Base-by-base conservation (phyloP, 2,113 vertebrate genomes). In the Sebastes schlegelii region DNA sequence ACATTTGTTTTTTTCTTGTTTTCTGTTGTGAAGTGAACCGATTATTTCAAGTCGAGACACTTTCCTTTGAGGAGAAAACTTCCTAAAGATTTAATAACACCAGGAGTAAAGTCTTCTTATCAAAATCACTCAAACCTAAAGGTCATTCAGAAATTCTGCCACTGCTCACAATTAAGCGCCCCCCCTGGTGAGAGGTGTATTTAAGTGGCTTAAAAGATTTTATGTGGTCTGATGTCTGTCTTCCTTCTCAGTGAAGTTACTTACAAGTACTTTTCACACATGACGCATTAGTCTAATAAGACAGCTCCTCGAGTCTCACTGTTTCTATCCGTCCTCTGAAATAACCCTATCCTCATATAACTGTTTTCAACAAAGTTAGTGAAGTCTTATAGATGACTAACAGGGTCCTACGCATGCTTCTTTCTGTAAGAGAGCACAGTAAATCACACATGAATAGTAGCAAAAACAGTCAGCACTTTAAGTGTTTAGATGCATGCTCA, bases 121-220 rank as follows among this genome's bases (percentile, higher is more conserved):
- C 42, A 60, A 77, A 84, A 55, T 85, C 51, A 54, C 67, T 82
- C 40, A 43, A 19, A 78, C 58, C 67, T 40, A 79, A 54, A 86
- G 72, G 85, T 82, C 65, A 86, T 54, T 70, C 67, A 69, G 51
- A 77, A 79, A 76, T 81, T 77, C 66, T 64, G 48, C 51, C n/a
- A n/a, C 48, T 21, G 5, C 40, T 52, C 26, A 23, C 57, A 89
- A 89, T 90, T 82, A 85, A 70, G 34, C 0, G 3, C 4, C 21
- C 58, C 73, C 82, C 82, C 80, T 23, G 73, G 23, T 62, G 86
- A 77, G 66, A 65, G 49, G 52, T 58, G 51, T 57, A 63, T 86
- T 85, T 82, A 80, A 86, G 79, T 82, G 54, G 62, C 84, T 92
- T 89, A 42, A 85, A 83, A 79, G 43, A 79, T 75, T 83, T 67